Conservation (phyloP, 2,797 vertebrate species). For the Ctenopoma multispine region DNA sequence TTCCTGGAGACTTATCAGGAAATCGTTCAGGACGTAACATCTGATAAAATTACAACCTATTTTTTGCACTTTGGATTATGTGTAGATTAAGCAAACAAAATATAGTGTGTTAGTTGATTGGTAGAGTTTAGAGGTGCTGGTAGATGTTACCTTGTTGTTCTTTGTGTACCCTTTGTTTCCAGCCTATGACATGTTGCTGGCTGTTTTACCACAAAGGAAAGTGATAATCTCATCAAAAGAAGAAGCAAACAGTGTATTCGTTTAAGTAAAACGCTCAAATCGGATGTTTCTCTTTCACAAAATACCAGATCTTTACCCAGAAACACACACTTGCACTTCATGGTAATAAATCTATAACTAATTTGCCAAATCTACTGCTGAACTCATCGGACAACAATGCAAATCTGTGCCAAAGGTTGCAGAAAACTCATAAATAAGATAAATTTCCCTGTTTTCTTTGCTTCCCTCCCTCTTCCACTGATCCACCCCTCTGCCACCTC, state of each 20-base stretch:
- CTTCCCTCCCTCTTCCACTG: conserved; percentile 21
- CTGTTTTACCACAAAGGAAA: no score
- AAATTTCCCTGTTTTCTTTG: conserved; percentile 33
- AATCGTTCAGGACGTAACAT: background rate
- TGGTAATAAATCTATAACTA: conserved; percentile 37
- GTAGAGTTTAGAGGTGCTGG: background rate
- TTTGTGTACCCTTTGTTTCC: no score
- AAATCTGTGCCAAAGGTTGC: conserved; percentile 55
- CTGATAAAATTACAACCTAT: background rate
- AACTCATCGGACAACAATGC: conserved; percentile 15
- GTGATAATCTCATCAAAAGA: no score
- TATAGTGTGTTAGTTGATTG: background rate
- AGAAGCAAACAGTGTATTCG: no score
- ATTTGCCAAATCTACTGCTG: conserved; percentile 11
- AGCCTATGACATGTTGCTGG: no score
- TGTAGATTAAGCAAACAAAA: background rate
- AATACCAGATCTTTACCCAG: background rate
- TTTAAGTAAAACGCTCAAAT: no score
- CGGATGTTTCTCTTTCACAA: background rate
- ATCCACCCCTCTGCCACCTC: conserved; percentile 36
- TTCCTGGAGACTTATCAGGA: background rate
- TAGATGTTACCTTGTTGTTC: no score
- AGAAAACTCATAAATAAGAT: conserved; percentile 48
- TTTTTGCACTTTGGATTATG: background rate
- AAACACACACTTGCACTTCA: background rate